Base-by-base conservation (phyloP, 2,888 invertebrate species). In the Lycophotia porphyrea region DNA sequence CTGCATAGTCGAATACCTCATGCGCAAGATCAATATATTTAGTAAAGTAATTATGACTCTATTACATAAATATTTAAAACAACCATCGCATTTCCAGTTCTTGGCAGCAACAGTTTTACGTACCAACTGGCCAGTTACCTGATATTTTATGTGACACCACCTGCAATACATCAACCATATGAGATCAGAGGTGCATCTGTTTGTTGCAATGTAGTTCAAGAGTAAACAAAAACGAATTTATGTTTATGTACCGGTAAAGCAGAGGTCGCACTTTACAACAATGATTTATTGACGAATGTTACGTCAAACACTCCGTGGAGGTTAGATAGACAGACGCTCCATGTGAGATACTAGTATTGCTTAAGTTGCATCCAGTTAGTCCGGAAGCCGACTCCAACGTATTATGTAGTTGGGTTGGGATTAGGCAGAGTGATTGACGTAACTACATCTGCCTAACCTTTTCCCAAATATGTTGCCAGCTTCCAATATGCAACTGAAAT, bases 121-220 rank as follows among this genome's bases (percentile, higher is more conserved):
- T 52, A 47, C 42, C n/a, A 44, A 36, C 69, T 52, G 52, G 52
- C n/a, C 27, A 64, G 81, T 61, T 52, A 70, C 60, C 47, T 21
- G 76, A 76, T 73, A 81, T 81, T 76, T 70, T 65, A 84, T 82
- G 76, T 64, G 70, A 61, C 81, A 76, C n/a, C 84, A 71, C 66
- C 72, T 84, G 81, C 63, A 70, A 55, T 81, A 13, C 72, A 67
- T 84, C 76, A 47, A 18, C 36, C 5, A 39, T 47, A 65, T 74
- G 61, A 65, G 66, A 76, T 76, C 58, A 47, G 65, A 5, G 58
- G 24, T 76, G 69, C 52, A 72, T 72, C 21, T 72, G 66, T 39
- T 1, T 58, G 47, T 24, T 60, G 66, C 52, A 31, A 60, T 79
- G 21, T 63, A 76, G 44, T 63, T 61, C 71, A 80, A 80, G 80